Evolutionary conservation across 2,797 vertebrate genomes (phyloP).

Genomic region (Threskiornis aethiopicus): DNA sequence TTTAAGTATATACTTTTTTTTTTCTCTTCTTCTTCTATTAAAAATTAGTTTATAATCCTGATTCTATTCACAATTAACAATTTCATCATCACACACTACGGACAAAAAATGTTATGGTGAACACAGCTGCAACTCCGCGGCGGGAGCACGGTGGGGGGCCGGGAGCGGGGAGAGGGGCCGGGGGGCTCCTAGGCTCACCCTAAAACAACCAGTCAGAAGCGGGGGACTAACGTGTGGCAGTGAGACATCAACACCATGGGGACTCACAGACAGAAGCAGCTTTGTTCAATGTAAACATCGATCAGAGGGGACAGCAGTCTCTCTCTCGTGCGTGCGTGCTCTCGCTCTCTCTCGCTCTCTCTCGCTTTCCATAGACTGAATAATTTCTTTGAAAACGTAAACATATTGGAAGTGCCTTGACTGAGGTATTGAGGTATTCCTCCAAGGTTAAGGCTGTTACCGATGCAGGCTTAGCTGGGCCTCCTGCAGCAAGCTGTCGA

Average conservation of each 20-base stretch:
- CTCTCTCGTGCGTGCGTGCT: slow-evolving; percentile 67
- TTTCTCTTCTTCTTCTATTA: slow-evolving; percentile 79
- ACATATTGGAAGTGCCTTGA: slow-evolving; percentile 96
- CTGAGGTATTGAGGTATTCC: slow-evolving; percentile 92
- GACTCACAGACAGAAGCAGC: slow-evolving; percentile 87
- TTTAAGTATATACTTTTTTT: slow-evolving; percentile 82
- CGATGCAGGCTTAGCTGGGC: slow-evolving; percentile 97
- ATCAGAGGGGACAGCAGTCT: slow-evolving; percentile 80
- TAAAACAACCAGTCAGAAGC: slow-evolving; percentile 74
- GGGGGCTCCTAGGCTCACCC: slow-evolving; percentile 67
- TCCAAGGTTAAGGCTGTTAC: slow-evolving; percentile 87
- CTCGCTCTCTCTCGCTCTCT: slow-evolving; percentile 73
- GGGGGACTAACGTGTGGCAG: slow-evolving; percentile 78
- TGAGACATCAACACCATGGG: slow-evolving; percentile 82
- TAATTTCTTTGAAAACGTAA: slow-evolving; percentile 97
- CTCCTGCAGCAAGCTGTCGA: slow-evolving; percentile 97
- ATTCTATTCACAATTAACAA: slow-evolving; percentile 84
- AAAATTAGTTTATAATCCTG: slow-evolving; percentile 84
- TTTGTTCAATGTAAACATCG: slow-evolving; percentile 88
- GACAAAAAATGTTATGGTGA: slow-evolving; percentile 80
- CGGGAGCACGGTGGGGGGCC: slow-evolving; percentile 64
- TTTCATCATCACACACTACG: slow-evolving; percentile 80
- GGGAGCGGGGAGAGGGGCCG: background rate
- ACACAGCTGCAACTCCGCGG: slow-evolving; percentile 82
- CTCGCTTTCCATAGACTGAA: slow-evolving; percentile 77